These are phyloP conservation scores for Dolichopus griseipennis DNA, from an alignment of 2,888 invertebrate species.

Conservation along the genomic window DNA sequence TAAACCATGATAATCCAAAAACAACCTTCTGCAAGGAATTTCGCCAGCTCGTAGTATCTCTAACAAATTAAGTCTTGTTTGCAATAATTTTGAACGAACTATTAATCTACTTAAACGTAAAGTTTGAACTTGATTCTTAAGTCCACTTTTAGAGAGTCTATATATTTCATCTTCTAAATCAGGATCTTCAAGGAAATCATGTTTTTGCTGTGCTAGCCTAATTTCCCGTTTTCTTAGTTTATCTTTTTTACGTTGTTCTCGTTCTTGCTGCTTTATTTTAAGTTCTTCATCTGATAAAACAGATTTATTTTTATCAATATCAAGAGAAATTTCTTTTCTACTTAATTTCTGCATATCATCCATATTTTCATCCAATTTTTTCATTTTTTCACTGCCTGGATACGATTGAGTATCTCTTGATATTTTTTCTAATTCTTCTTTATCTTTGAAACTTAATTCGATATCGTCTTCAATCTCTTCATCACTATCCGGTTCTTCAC, in stretches of 20 bases:
- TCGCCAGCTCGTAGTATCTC: conserved; percentile 71
- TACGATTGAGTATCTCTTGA: conserved; percentile 12
- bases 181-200: conserved; percentile 53
- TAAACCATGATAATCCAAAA: conserved; percentile 89
- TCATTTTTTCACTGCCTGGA: conserved; percentile 21
- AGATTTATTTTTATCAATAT: conserved; percentile 16
- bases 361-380: conserved; percentile 25
- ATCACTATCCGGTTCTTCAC: conserved; percentile 71
- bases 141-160: conserved; percentile 63
- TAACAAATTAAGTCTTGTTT: conserved; percentile 66
- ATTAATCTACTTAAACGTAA: conserved; percentile 81
- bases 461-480: conserved; percentile 51
- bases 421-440: conserved; percentile 26
- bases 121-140: conserved; percentile 85
- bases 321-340: neutral
- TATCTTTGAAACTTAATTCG: conserved; percentile 30
- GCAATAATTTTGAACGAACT: conserved; percentile 78
- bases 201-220: conserved; percentile 35
- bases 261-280: conserved; percentile 28
- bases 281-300: conserved; percentile 8
- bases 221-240: conserved; percentile 22
- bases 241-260: conserved; percentile 31
- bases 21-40: conserved; percentile 72
- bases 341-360: conserved; percentile 9
- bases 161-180: conserved; percentile 80